Evolutionary conservation across 2,113 vertebrate genomes (phyloP).

Genomic region (Lanius collurio): DNA sequence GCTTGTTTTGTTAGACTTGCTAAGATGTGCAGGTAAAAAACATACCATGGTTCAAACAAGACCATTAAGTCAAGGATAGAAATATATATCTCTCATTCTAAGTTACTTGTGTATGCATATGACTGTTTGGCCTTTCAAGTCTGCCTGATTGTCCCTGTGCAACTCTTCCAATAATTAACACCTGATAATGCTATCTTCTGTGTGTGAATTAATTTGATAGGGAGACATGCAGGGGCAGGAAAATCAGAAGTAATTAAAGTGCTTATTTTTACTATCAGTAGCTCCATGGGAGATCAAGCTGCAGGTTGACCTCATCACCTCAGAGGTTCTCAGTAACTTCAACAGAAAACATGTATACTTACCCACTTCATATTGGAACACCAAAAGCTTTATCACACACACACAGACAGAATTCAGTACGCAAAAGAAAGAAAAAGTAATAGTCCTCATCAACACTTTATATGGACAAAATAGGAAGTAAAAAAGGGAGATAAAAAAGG

Average conservation of each 20-base stretch:
- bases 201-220: background rate
- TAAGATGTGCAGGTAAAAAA: background rate
- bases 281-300: background rate
- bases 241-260: slow-evolving; percentile 40
- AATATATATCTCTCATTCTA: background rate
- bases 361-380: background rate
- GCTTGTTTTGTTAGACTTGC: background rate
- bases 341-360: background rate
- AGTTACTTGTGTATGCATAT: background rate
- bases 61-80: background rate
- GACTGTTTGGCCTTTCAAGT: background rate
- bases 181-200: background rate
- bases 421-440: background rate
- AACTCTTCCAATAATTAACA: slow-evolving; percentile 10
- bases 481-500: background rate
- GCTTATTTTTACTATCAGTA: slow-evolving; percentile 20
- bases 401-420: background rate
- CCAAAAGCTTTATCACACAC: background rate
- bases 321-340: background rate
- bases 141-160: background rate
- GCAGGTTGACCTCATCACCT: background rate
- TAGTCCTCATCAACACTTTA: background rate
- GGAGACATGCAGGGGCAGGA: background rate
- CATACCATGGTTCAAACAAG: background rate
- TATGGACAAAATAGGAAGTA: background rate